A percentile compares a stretch with the other conserved stretches of the same genome.
These are phyloP conservation scores for Agapornis canus DNA, from an alignment of 2,797 vertebrate species.

Conservation along the genomic window DNA sequence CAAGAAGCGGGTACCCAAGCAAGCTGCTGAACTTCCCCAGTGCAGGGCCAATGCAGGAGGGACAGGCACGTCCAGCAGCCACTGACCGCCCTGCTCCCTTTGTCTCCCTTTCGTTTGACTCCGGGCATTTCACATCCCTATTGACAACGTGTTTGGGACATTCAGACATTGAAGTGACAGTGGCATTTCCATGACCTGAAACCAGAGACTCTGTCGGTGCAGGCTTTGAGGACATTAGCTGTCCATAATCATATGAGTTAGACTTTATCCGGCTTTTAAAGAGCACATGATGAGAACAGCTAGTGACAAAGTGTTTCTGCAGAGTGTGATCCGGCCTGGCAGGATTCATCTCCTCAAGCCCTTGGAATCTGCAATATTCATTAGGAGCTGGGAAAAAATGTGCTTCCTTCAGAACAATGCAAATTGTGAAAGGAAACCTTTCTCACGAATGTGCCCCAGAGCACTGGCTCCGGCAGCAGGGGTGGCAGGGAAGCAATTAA, in stretches of 20 bases:
- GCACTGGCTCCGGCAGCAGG: background rate
- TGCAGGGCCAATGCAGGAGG: accelerated
- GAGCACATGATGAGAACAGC: conserved; percentile 57
- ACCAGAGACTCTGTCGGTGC: background rate
- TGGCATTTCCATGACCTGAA: conserved; percentile 66
- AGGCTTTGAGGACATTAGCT: conserved; percentile 47
- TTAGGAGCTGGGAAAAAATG: conserved; percentile 12
- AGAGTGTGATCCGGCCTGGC: conserved; percentile 52
- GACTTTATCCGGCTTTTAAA: conserved; percentile 34
- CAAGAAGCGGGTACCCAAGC: background rate
- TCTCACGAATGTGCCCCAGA: background rate
- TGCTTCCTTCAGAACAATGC: conserved; percentile 17
- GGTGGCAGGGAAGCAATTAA: background rate
- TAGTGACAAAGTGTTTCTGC: conserved; percentile 70
- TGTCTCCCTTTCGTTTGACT: conserved; percentile 24
- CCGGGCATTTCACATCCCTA: conserved; percentile 31
- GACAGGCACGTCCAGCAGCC: background rate
- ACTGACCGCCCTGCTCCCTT: background rate
- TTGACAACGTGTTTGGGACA: conserved; percentile 69
- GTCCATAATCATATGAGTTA: conserved; percentile 39
- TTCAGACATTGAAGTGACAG: conserved; percentile 62
- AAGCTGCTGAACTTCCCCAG: background rate
- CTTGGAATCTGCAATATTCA: conserved; percentile 56
- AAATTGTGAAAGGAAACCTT: background rate
- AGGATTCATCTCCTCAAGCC: conserved; percentile 49